Evolutionary conservation across 2,113 vertebrate species (phyloP).

Genomic region (Pampusana beccarii): DNA sequence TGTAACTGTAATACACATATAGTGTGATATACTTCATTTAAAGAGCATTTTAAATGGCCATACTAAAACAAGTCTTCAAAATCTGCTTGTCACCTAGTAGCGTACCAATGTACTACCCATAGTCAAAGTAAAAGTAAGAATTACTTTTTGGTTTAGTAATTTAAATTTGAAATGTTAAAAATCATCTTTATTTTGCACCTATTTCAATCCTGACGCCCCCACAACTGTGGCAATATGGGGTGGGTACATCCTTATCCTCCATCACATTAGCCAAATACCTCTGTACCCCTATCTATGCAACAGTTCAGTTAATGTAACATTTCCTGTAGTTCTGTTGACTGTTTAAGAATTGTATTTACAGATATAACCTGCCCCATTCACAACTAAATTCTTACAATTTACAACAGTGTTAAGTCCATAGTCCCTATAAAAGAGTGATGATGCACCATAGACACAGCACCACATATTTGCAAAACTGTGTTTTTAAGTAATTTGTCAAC

Average conservation of each 20-base stretch:
- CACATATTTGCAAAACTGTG: neutral
- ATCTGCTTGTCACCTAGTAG: neutral
- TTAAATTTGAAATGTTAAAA: neutral
- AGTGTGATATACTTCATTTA: neutral
- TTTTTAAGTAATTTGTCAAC: neutral
- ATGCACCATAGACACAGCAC: neutral
- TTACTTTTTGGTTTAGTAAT: neutral
- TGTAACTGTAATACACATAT: neutral
- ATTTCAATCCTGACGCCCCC: neutral
- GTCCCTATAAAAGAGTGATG: neutral
- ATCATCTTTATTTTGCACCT: neutral
- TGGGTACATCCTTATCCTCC: neutral
- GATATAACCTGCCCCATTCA: neutral
- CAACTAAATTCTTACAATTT: neutral
- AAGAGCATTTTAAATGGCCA: neutral
- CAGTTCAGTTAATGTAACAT: neutral
- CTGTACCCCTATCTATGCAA: neutral
- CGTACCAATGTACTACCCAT: neutral
- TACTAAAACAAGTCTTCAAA: neutral
- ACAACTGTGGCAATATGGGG: neutral
- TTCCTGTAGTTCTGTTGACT: neutral
- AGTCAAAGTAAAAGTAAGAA: neutral
- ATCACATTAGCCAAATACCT: neutral
- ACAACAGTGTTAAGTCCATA: neutral
- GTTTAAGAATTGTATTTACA: neutral